phyloP scores from a whole-genome alignment of 2,113 vertebrate genomes.

The Tachycineta bicolor region DNA sequence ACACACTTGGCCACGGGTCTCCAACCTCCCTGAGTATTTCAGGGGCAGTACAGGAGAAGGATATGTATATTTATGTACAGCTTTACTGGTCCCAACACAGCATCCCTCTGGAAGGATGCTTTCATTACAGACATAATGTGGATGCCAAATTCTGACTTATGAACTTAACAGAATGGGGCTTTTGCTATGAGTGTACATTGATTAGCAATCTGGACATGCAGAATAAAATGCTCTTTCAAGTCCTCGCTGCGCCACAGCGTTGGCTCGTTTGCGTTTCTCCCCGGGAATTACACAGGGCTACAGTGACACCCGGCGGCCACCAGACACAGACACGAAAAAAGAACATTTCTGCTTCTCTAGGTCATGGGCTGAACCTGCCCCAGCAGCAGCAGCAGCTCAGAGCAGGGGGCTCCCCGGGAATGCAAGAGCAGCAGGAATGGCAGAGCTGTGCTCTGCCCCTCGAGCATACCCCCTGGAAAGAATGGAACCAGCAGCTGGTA shows the following conservation, averaged over 20 bases:
- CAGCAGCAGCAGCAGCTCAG: not conserved
- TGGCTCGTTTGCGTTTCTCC: not conserved
- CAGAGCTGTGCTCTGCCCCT: rapidly evolving
- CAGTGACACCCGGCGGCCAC: slow-evolving; percentile 63
- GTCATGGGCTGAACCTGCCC: not conserved
- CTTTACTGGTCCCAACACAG: not conserved
- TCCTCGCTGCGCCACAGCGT: rapidly evolving
- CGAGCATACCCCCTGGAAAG: rapidly evolving
- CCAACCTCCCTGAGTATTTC: not conserved
- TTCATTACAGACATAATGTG: not conserved
- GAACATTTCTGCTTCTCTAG: not conserved
- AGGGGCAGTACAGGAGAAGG: not conserved
- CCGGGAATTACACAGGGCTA: not conserved
- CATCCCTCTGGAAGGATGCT: not conserved
- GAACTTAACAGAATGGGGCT: not conserved
- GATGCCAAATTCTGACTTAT: not conserved
- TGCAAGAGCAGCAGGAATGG: rapidly evolving
- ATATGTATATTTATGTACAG: rapidly evolving
- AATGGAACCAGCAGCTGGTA: not conserved
- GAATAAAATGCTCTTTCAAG: not conserved
- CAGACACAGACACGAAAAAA: not conserved
- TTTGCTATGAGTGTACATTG: not conserved
- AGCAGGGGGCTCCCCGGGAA: not conserved
- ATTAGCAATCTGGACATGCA: not conserved
- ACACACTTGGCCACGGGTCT: not conserved